These are phyloP conservation scores for Norana najaformis DNA, from an alignment of 2,888 invertebrate genomes.

Conservation along the genomic window DNA sequence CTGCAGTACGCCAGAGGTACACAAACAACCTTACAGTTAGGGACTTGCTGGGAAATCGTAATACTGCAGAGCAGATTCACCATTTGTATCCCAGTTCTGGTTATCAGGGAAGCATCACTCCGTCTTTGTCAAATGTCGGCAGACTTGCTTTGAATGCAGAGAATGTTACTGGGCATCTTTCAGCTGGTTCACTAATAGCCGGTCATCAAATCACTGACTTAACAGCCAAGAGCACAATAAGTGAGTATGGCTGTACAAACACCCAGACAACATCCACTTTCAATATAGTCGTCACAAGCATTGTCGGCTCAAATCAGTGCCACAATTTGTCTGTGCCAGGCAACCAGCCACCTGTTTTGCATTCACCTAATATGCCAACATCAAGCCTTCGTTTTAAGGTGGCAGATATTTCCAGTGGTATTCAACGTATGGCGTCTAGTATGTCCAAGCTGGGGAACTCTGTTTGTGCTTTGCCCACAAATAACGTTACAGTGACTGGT, in stretches of 20 bases:
- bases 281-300: not conserved
- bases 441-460: not conserved
- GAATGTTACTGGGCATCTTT: not conserved
- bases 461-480: not conserved
- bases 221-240: not conserved
- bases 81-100: not conserved
- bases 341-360: not conserved
- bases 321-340: not conserved
- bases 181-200: not conserved
- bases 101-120: not conserved
- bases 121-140: not conserved
- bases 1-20: not conserved
- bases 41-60: slow-evolving; percentile 9
- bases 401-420: not conserved
- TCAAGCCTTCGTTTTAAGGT: not conserved
- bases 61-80: not conserved
- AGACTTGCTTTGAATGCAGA: not conserved
- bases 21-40: slow-evolving; percentile 13
- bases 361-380: not conserved
- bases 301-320: not conserved
- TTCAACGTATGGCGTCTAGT: not conserved
- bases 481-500: slow-evolving; percentile 3
- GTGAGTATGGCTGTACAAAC: not conserved
- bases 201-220: not conserved
- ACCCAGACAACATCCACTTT: not conserved